These are phyloP conservation scores for Agonum fuliginosum DNA, from an alignment of 2,888 invertebrate species.

Conservation along the genomic window DNA sequence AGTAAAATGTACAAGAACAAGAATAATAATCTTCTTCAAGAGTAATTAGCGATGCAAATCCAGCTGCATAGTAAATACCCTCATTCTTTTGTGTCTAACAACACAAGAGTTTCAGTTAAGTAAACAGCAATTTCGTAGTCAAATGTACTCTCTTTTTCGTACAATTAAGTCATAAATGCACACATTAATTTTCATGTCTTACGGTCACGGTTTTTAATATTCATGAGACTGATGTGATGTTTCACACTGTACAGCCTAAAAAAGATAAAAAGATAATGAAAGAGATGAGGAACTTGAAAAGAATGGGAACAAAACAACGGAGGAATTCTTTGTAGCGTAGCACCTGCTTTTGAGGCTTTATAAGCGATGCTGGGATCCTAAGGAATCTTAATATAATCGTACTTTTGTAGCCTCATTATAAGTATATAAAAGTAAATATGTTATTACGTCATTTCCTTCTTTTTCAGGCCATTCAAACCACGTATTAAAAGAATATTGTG, in stretches of 20 bases:
- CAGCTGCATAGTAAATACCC: neutral
- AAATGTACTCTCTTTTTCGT: slow-evolving; percentile 29
- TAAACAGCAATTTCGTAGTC: slow-evolving; percentile 13
- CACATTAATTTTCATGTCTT: slow-evolving; percentile 50
- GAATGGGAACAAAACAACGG: neutral
- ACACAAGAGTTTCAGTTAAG: neutral
- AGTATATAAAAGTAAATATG: neutral
- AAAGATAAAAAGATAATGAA: slow-evolving; percentile 47
- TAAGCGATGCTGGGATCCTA: neutral
- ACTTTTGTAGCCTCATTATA: neutral
- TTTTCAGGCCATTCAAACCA: neutral
- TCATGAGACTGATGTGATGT: slow-evolving; percentile 34
- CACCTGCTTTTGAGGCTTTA: neutral
- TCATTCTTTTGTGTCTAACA: neutral
- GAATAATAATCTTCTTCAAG: no score
- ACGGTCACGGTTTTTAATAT: slow-evolving; percentile 32
- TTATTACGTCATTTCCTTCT: neutral
- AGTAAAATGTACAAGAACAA: no score
- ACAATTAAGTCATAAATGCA: slow-evolving; percentile 52
- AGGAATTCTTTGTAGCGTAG: neutral
- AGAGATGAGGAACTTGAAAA: slow-evolving; percentile 38
- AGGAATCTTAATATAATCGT: neutral
- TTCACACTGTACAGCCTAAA: slow-evolving; percentile 23
- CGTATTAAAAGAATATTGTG: no score
- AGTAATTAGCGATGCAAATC: neutral